These are phyloP conservation scores for Epizoanthus ramosus DNA, from an alignment of 92 coral and sea anemone genomes.

Conservation along the genomic window DNA sequence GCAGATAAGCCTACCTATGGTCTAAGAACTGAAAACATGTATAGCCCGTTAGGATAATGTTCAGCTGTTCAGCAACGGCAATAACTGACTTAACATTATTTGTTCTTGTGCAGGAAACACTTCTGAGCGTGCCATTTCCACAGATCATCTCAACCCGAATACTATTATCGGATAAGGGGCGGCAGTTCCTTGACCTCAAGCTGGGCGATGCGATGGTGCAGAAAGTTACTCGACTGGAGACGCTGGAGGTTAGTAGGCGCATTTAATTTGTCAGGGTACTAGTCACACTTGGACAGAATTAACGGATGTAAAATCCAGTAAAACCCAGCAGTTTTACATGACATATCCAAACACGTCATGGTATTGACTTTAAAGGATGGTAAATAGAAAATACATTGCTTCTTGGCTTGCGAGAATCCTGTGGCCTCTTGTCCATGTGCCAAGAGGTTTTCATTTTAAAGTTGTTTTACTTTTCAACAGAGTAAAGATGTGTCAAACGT, in stretches of 20 bases:
- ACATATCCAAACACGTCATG: too few relatives aligned
- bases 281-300: too few relatives aligned
- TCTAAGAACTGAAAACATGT: too few relatives aligned
- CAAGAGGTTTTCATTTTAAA: too few relatives aligned
- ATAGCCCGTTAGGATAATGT: background rate
- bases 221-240: constrained; percentile 96
- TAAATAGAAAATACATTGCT: too few relatives aligned
- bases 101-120: constrained; percentile 64
- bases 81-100: background rate
- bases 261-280: too few relatives aligned
- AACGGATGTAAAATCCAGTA: too few relatives aligned
- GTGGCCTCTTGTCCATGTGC: too few relatives aligned
- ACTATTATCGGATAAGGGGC: constrained; percentile 91
- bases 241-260: constrained; percentile 68
- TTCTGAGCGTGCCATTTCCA: constrained; percentile 77
- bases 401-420: too few relatives aligned
- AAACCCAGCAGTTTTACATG: too few relatives aligned
- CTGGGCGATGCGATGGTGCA: constrained; percentile 96
- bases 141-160: constrained; percentile 96
- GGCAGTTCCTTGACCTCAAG: constrained; percentile 94
- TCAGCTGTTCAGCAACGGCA: background rate
- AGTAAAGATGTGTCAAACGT: constrained; percentile 42
- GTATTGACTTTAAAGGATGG: too few relatives aligned
- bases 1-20: too few relatives aligned
- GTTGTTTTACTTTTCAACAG: background rate